Base-by-base conservation (phyloP, 2,888 invertebrate species). In the Folsomia manolachei region DNA sequence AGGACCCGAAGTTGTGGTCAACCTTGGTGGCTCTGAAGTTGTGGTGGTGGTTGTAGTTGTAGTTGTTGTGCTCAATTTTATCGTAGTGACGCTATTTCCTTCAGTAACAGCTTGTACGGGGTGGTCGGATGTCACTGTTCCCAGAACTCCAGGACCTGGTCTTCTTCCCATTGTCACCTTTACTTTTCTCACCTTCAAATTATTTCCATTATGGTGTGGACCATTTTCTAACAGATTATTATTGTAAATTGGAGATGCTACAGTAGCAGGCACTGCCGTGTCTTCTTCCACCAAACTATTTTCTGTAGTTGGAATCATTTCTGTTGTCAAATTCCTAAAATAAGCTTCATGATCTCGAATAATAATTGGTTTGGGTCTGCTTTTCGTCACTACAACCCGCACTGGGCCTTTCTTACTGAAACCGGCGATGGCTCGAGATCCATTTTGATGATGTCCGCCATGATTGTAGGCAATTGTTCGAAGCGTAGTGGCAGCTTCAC, bases 311-410 rank as follows among this genome's bases (percentile, higher is more conserved):
- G 51, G 39, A 39, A 14, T 14, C 14, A 14, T 18, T 27, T 51
- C 27, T 14, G 27, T 62, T 4, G 64, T 26, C 64, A 27, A 64
- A 21, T 64, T 64, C 21, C 26, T 64, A 27, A 64, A 27, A 4
- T 27, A 27, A 7, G 27, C 71, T 9, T 74, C 74, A 65, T 69
- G 74, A 62, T 74, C 74, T 11, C 74, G 64, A 51, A 74, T 74
- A 19, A 74, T 71, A 56, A 74, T 74, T 51, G 74, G 74, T 69
- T 74, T 74, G 21, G 74, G 74, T n/a, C 71, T 63, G 25, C 64
- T 27, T 27, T 64, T 64, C 14, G 64, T 72, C 18, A 75, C 27
- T 11, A 71, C 65, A 11, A 74, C 63, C 14, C 71, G 71, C 9
- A 66, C 27, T 1, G 74, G 74, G 64, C 74, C 53, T 26, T 39